Conservation (phyloP, 2,797 vertebrate species). For the Esox masquinongy region DNA sequence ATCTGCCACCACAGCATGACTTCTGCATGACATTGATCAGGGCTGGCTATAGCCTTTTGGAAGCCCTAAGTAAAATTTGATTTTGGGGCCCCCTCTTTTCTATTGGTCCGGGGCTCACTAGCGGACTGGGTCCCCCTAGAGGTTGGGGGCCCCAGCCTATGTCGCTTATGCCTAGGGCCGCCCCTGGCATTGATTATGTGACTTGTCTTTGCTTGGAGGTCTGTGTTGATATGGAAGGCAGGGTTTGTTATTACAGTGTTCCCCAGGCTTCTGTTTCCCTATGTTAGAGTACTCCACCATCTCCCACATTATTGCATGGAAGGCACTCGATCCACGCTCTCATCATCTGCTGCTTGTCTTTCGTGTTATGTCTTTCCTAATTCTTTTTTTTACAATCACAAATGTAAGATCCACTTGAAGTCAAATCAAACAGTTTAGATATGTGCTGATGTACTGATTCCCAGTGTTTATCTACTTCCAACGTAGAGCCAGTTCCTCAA, state of each 20-base stretch:
- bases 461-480: background rate
- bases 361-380: slow-evolving; percentile 1
- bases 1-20: background rate
- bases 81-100: too few relatives aligned
- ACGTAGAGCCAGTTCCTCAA: background rate
- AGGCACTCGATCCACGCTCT: background rate
- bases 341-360: background rate
- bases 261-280: slow-evolving; percentile 14
- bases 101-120: too few relatives aligned
- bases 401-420: background rate
- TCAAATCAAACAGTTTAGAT: background rate
- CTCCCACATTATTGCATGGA: slow-evolving; percentile 20
- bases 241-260: slow-evolving; percentile 24
- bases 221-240: slow-evolving; percentile 7
- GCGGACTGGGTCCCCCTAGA: too few relatives aligned
- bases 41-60: too few relatives aligned
- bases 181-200: background rate
- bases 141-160: too few relatives aligned
- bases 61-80: too few relatives aligned
- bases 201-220: background rate
- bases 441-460: background rate
- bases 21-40: too few relatives aligned
- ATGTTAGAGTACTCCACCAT: slow-evolving; percentile 12
- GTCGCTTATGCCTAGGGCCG: too few relatives aligned
- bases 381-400: background rate